Base-by-base conservation (phyloP, 2,797 vertebrate species). In the Cercopithecus mitis region DNA sequence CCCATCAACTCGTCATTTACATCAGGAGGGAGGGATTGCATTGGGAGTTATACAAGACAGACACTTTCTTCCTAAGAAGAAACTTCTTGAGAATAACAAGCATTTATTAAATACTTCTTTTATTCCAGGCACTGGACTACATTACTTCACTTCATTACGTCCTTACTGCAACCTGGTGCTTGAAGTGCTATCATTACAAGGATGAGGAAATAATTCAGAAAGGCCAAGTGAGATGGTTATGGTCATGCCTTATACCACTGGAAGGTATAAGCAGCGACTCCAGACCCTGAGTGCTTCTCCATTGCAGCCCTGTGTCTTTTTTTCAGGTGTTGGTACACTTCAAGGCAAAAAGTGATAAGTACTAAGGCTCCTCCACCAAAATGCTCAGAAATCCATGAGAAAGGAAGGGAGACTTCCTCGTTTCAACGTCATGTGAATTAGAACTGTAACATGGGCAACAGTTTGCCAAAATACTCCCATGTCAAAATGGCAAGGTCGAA, bases 81-180 rank as follows among this genome's bases (percentile, higher is more conserved):
- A 39, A 55, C 45, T 81, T 85, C 45, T 76, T 41, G 10, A 88
- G 43, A 70, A 85, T 52, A 33, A 36, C 43, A 45, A 76, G 25
- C 19, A 41, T 70, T 82, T 57, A 87, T 61, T 55, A 57, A 55
- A n/a, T 17, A 20, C 41, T 93, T 91, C 12, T 80, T 96, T 96
- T 39, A 92, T 76, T 85, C 27, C 73, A 88, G 50, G 11, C 57
- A 47, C 30, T 81, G 20, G 15, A 76, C n/a, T 58, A 25, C 4
- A 12, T 77, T 55, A 52, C 17, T 55, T 95, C 30, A 41, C 52
- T 91, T 79, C 13, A 58, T 55, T 88, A 55, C 15, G 9, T 86
- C 14, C 27, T 58, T 47, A 88, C 1, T 39, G 20, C 36, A 90
- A 88, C 57, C 20, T 17, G 72, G 4, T 57, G 30, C 5, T 50